Percentiles rank a stretch among this genome's conserved stretches.
These are phyloP conservation scores for Myrmecobius fasciatus DNA, from an alignment of 2,113 vertebrate species.

Conservation along the genomic window DNA sequence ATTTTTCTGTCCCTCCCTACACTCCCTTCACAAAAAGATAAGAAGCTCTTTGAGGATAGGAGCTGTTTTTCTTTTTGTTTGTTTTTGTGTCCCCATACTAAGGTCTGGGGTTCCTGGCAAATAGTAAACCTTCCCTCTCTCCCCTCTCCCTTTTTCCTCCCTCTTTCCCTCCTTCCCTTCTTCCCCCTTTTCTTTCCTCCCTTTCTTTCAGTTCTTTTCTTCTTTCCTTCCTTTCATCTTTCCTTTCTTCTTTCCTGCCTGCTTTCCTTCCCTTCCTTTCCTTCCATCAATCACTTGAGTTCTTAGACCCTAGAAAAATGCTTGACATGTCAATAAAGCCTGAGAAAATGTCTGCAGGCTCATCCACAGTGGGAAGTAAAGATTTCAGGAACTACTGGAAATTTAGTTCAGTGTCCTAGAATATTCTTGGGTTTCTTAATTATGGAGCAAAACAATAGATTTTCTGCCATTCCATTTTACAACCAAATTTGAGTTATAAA, in stretches of 20 bases:
- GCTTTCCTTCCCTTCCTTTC: slow-evolving; percentile 9
- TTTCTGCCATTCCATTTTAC: background rate
- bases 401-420: background rate
- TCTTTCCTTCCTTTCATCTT: slow-evolving; percentile 19
- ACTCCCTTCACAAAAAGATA: background rate
- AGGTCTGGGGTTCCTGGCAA: background rate
- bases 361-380: background rate
- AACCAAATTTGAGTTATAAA: background rate
- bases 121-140: background rate
- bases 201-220: slow-evolving; percentile 3
- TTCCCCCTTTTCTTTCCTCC: slow-evolving; percentile 12
- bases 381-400: background rate
- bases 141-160: background rate
- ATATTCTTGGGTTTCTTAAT: background rate
- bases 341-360: background rate
- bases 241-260: background rate
- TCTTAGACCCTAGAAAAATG: background rate
- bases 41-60: too few relatives aligned
- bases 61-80: background rate
- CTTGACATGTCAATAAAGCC: background rate
- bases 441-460: background rate
- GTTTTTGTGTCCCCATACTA: background rate
- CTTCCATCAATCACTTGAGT: background rate
- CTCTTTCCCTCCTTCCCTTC: background rate
- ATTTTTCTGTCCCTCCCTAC: background rate